These are phyloP conservation scores for Synergus umbraculus DNA, from an alignment of 2,888 invertebrate genomes.

Conservation along the genomic window DNA sequence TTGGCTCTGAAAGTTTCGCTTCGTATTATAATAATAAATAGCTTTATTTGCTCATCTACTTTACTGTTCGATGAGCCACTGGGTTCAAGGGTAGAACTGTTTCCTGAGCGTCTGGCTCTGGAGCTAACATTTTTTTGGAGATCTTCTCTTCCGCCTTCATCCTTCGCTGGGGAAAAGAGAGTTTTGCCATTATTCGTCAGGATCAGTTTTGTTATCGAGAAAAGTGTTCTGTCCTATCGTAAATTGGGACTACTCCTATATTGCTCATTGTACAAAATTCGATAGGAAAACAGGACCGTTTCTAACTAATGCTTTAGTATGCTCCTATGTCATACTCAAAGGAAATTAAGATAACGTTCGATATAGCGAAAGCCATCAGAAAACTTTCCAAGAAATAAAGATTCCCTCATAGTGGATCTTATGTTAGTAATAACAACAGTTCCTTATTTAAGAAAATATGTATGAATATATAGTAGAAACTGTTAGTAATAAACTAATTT, in stretches of 20 bases:
- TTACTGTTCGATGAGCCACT: constrained; percentile 52
- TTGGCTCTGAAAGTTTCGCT: constrained; percentile 14
- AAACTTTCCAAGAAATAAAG: background rate
- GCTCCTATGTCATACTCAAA: background rate
- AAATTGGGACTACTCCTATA: background rate
- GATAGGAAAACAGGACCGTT: constrained; percentile 7
- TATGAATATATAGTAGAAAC: too few relatives aligned
- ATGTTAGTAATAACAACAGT: background rate
- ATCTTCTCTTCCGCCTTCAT: constrained; percentile 7
- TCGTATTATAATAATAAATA: constrained; percentile 67
- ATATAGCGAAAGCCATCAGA: background rate
- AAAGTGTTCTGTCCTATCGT: constrained; percentile 18
- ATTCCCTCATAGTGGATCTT: background rate
- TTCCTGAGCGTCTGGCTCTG: background rate
- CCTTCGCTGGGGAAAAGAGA: constrained; percentile 1
- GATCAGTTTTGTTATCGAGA: constrained; percentile 16
- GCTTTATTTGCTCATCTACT: constrained; percentile 65
- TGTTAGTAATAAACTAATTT: too few relatives aligned
- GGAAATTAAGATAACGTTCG: background rate
- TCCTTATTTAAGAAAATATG: background rate
- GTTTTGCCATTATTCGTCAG: constrained; percentile 21
- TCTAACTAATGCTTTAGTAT: background rate
- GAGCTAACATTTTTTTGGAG: constrained; percentile 4
- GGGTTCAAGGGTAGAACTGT: constrained; percentile 10
- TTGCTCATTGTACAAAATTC: background rate